phyloP scores from a whole-genome alignment of 2,113 vertebrate genomes.

The Xenotilapia flavipinnis region DNA sequence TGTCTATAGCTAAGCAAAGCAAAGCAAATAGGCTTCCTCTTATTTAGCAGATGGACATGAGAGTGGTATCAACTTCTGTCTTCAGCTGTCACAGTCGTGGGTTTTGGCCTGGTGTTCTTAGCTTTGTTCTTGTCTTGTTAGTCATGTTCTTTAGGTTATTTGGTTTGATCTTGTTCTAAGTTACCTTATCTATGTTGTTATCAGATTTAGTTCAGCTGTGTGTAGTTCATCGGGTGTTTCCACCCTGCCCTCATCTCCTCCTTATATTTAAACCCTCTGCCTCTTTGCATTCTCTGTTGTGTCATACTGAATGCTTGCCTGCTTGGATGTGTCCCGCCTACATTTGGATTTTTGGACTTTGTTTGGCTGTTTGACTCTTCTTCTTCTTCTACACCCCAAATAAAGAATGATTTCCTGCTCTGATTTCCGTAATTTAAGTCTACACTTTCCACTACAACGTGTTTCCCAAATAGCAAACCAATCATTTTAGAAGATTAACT shows the following conservation, averaged over 20 bases:
- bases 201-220: not conserved
- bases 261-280: not conserved
- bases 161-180: not conserved
- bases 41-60: not conserved
- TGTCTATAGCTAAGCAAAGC: not conserved
- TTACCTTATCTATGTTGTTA: not conserved
- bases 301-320: not conserved
- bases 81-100: not conserved
- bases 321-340: not conserved
- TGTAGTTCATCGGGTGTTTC: not conserved
- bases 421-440: not conserved
- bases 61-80: not conserved
- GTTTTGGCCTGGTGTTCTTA: not conserved
- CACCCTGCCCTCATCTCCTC: not conserved
- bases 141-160: not conserved
- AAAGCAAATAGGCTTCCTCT: not conserved
- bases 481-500: not conserved
- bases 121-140: not conserved
- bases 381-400: not conserved
- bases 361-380: not conserved
- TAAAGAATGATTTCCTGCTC: not conserved
- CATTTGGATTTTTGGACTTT: not conserved
- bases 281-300: not conserved
- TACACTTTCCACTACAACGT: not conserved
- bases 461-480: not conserved